phyloP scores from a whole-genome alignment of 2,797 vertebrate species.

The Phaenicophaeus curvirostris region DNA sequence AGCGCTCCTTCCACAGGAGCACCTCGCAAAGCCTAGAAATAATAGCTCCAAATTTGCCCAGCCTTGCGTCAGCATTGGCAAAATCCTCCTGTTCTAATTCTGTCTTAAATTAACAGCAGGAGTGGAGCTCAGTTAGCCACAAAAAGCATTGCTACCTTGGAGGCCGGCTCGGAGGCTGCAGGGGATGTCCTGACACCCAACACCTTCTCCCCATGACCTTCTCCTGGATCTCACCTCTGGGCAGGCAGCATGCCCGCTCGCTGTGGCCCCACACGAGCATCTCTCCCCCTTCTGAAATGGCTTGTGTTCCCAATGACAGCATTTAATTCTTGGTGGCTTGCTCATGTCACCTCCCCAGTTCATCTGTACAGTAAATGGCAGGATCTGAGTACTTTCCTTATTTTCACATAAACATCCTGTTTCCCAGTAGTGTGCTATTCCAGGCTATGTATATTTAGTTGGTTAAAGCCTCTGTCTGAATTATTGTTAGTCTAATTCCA shows the following conservation, averaged over 20 bases:
- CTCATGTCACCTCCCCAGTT: not conserved
- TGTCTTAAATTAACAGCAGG: not conserved
- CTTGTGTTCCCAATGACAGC: not conserved
- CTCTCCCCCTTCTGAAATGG: not conserved
- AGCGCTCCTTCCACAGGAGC: conserved; percentile 27
- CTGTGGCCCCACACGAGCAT: accelerated
- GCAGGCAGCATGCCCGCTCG: accelerated
- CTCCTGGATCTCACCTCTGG: not conserved
- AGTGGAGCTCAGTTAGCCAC: not conserved
- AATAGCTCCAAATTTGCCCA: not conserved
- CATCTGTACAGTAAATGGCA: not conserved
- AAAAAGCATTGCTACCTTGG: not conserved
- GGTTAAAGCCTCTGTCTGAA: not conserved
- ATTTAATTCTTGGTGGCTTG: not conserved
- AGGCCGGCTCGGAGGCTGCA: not conserved
- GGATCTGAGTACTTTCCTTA: conserved; percentile 19
- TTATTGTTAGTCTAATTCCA: not conserved
- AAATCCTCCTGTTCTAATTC: conserved; percentile 3
- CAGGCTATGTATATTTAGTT: not conserved
- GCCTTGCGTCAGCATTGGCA: not conserved
- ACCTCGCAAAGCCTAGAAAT: conserved; percentile 27
- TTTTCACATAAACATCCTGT: conserved; percentile 55
- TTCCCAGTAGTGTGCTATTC: conserved; percentile 26
- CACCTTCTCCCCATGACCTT: not conserved
- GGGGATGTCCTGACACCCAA: not conserved